phyloP scores from a whole-genome alignment of 2,797 vertebrate species.

The Nyctibius grandis region DNA sequence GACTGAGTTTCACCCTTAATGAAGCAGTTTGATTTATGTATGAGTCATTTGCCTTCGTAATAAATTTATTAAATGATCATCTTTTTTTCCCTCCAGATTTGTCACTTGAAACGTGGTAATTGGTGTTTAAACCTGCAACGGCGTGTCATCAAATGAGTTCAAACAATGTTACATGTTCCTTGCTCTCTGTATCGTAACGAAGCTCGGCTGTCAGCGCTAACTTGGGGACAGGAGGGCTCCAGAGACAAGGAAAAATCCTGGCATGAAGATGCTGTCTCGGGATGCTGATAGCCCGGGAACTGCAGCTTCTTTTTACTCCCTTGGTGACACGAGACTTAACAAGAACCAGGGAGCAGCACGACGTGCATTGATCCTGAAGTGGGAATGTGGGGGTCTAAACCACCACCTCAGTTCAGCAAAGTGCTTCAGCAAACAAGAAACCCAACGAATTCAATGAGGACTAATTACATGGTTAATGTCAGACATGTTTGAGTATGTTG shows the following conservation, averaged over 20 bases:
- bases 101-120: constrained; percentile 38
- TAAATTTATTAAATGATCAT: constrained; percentile 71
- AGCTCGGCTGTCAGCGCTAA: neutral
- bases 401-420: neutral
- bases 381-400: neutral
- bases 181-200: neutral
- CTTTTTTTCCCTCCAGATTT: constrained; percentile 47
- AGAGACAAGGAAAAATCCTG: neutral
- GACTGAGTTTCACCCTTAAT: constrained; percentile 42
- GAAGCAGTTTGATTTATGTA: constrained; percentile 66
- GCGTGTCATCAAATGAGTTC: neutral
- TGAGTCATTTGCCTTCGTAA: constrained; percentile 69
- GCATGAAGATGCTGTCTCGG: neutral
- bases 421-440: neutral
- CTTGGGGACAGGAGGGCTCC: neutral
- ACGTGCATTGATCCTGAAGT: neutral
- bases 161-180: neutral
- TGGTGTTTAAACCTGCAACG: constrained; percentile 37
- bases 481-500: neutral
- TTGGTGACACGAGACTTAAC: neutral
- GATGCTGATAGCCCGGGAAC: neutral
- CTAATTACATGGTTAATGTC: neutral
- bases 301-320: neutral
- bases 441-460: neutral
- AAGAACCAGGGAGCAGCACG: neutral